A percentile compares a stretch with the other conserved stretches of the same genome.
phyloP scores from a whole-genome alignment of 2,113 vertebrate genomes.

The Pollachius pollachius region DNA sequence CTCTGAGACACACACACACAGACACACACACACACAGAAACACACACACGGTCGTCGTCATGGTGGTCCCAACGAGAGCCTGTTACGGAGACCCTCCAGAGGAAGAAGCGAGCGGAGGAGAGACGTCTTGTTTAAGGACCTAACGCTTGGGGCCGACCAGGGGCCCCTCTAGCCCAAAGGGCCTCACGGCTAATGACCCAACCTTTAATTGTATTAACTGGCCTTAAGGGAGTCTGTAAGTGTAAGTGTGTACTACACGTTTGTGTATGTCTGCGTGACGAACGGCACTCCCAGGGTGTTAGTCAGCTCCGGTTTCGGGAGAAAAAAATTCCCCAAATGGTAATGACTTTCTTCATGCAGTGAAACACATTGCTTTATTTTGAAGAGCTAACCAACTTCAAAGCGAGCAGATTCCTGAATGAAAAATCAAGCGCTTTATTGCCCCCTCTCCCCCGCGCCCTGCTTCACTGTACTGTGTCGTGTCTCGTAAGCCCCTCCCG shows the following conservation, averaged over 20 bases:
- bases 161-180: conserved; percentile 18
- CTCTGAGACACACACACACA: neutral
- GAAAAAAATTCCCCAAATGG: no score
- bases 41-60: conserved; percentile 19
- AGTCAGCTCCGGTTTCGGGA: no score
- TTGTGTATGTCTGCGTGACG: conserved; percentile 6
- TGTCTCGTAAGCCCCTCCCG: no score
- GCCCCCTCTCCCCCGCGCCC: neutral
- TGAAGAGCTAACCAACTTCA: no score
- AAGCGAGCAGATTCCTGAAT: no score
- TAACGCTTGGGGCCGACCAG: conserved; percentile 33
- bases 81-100: conserved; percentile 53
- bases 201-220: conserved; percentile 22
- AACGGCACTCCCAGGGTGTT: neutral
- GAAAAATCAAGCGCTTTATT: no score
- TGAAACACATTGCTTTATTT: no score
- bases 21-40: neutral
- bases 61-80: conserved; percentile 32
- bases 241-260: conserved; percentile 12
- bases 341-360: no score
- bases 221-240: conserved; percentile 32
- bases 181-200: conserved; percentile 18
- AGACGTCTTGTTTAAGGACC: conserved; percentile 34
- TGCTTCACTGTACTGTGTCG: neutral
- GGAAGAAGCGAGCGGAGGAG: conserved; percentile 53